Percentiles rank a stretch among this genome's conserved stretches.
Conservation (phyloP, 2,797 vertebrate species). For the Megaceryle alcyon region DNA sequence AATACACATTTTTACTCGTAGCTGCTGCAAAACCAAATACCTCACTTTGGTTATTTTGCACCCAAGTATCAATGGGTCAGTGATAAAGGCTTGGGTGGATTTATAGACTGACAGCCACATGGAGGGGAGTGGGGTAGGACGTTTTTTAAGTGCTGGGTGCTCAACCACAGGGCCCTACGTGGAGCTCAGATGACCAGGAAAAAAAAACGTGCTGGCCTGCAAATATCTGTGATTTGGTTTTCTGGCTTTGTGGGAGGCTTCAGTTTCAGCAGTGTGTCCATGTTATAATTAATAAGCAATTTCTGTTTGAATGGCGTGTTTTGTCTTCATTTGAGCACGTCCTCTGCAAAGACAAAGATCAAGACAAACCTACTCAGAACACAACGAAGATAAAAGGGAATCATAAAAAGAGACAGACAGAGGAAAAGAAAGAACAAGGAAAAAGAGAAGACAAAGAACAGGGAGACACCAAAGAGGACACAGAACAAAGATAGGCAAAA, state of each 20-base stretch:
- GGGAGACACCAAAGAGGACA: slow-evolving; percentile 68
- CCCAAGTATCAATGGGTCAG: neutral
- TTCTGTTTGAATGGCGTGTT: slow-evolving; percentile 62
- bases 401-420: slow-evolving; percentile 68
- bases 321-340: slow-evolving; percentile 70
- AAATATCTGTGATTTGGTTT: neutral
- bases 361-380: slow-evolving; percentile 65
- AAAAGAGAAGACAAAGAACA: slow-evolving; percentile 73
- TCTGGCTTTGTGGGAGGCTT: slow-evolving; percentile 48
- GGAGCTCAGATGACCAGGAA: neutral
- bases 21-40: neutral
- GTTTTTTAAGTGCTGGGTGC: neutral
- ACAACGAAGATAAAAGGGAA: slow-evolving; percentile 66
- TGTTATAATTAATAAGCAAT: slow-evolving; percentile 67
- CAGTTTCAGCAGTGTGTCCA: neutral
- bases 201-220: neutral
- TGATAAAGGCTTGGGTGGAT: neutral
- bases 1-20: neutral
- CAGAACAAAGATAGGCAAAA: slow-evolving; percentile 71
- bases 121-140: neutral
- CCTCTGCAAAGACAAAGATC: slow-evolving; percentile 68
- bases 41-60: neutral
- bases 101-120: neutral
- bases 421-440: slow-evolving; percentile 67
- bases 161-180: rapidly evolving